A percentile compares a stretch with the other conserved stretches of the same genome.
phyloP scores from a whole-genome alignment of 2,797 vertebrate species.

The Oryzias dopingdopingensis region DNA sequence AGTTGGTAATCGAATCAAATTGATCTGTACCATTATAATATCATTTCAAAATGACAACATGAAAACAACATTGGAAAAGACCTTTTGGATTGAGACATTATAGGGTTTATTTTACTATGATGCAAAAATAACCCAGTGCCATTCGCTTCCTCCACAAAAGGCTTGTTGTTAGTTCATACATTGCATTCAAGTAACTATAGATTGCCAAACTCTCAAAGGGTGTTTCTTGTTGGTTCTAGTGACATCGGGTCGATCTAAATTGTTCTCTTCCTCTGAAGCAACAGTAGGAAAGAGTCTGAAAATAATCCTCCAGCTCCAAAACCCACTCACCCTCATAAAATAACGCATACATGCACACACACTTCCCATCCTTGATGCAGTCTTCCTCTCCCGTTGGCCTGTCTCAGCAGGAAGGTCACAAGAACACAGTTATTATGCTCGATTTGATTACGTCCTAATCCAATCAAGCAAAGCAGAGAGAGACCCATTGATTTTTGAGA shows the following conservation, averaged over 20 bases:
- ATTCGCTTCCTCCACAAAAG: too few species aligned
- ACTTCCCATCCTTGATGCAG: slow-evolving; percentile 27
- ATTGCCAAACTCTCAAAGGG: too few species aligned
- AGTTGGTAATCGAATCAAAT: too few species aligned
- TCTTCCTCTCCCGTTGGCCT: slow-evolving; percentile 27
- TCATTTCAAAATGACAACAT: too few species aligned
- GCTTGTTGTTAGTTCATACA: too few species aligned
- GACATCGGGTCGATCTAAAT: background rate
- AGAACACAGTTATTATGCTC: slow-evolving; percentile 68
- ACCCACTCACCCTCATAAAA: slow-evolving; percentile 11
- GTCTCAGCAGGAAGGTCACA: slow-evolving; percentile 69
- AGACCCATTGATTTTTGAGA: slow-evolving; percentile 72
- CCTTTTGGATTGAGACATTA: too few species aligned
- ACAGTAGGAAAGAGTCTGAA: slow-evolving; percentile 19
- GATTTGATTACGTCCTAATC: slow-evolving; percentile 79
- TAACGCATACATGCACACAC: slow-evolving; percentile 14
- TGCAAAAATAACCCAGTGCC: too few species aligned
- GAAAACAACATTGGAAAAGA: too few species aligned
- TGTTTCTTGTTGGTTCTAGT: too few species aligned
- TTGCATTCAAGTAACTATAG: too few species aligned
- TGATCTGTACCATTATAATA: too few species aligned
- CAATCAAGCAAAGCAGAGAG: slow-evolving; percentile 73
- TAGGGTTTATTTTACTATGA: too few species aligned
- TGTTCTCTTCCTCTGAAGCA: slow-evolving; percentile 17
- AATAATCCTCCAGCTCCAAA: slow-evolving; percentile 15